Base-by-base conservation (phyloP, 1,140 invertebrate species). In the Heliothis virescens region DNA sequence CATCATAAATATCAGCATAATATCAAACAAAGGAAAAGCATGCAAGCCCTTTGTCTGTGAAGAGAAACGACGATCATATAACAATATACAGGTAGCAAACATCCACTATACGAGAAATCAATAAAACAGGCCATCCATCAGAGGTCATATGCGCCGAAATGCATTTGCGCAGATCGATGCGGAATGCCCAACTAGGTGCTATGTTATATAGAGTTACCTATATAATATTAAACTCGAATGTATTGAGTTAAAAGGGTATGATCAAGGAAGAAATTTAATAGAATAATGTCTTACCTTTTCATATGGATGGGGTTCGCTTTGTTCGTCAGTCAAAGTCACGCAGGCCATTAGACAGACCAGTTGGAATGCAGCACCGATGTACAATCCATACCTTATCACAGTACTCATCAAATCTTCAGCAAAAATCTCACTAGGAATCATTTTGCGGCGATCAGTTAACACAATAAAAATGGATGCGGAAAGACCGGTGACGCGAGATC, bases 281-380 rank as follows among this genome's bases (percentile, higher is more conserved):
- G 34, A 9, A 16, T 0, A 12, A 3, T 21, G 57, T 15, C 3
- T 74, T 85, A 94, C 92, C 90, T 93, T 94, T 86, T 94, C 93
- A 71, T 93, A 92, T 0, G 89, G 89, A 85, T 91, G 87, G 1
- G 87, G 83, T 72, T 94, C 93, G 60, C 89, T 91, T 76, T 91
- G 90, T 77, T 94, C 92, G 48, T 94, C 93, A 48, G 89, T 91
- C 5, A 96, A 89, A 74, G 96, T 95, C 77, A 97, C 95, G 73
- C 96, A 96, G 34, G 96, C 96, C 75, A 96, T 93, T 73, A 97
- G 95, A 87, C 96, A 97, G 2, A 96, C 87, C 18, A 97, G 82
- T 89, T 97, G 96, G 86, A 97, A 97, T 2, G 96, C 94, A 12
- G 96, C 96, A n/a, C 96, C 96, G 60, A 97, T 90, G 87, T 97